Conservation (phyloP, 2,888 invertebrate species). For the Gasteruption jaculator region DNA sequence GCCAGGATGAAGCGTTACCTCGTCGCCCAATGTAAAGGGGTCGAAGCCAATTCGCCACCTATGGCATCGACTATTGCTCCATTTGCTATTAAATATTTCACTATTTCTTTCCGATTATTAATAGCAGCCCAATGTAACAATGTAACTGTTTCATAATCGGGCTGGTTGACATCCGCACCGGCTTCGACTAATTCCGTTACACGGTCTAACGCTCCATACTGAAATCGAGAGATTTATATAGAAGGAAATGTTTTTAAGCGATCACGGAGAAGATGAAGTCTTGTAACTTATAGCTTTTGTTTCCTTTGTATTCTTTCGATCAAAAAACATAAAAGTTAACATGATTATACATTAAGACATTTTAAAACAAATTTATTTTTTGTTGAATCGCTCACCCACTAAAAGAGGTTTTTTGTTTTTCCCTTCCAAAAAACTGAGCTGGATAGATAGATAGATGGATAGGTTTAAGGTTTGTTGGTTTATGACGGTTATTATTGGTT, state of each 20-base stretch:
- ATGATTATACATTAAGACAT: too few relatives aligned
- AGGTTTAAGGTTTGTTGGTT: too few relatives aligned
- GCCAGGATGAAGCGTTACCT: too few relatives aligned
- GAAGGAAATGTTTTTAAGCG: background rate
- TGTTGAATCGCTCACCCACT: too few relatives aligned
- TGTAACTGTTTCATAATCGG: slow-evolving; percentile 93
- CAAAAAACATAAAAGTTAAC: too few relatives aligned
- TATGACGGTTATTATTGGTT: too few relatives aligned
- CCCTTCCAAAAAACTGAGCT: too few relatives aligned
- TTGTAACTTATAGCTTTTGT: background rate
- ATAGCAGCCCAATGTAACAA: slow-evolving; percentile 99
- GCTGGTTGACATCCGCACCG: slow-evolving; percentile 91
- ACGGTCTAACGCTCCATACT: slow-evolving; percentile 84
- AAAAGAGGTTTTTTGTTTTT: too few relatives aligned
- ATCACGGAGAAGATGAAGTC: background rate
- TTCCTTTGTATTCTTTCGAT: background rate
- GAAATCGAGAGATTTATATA: slow-evolving; percentile 27
- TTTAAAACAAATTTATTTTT: too few relatives aligned
- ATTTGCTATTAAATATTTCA: slow-evolving; percentile 79
- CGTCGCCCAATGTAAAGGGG: slow-evolving; percentile 97
- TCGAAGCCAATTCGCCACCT: slow-evolving; percentile 93
- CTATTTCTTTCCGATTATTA: slow-evolving; percentile 92
- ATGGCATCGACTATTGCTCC: slow-evolving; percentile 88
- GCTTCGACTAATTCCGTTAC: slow-evolving; percentile 84
- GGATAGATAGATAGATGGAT: too few relatives aligned